phyloP scores from a whole-genome alignment of 2,888 invertebrate genomes.

The Agrotis clavis region DNA sequence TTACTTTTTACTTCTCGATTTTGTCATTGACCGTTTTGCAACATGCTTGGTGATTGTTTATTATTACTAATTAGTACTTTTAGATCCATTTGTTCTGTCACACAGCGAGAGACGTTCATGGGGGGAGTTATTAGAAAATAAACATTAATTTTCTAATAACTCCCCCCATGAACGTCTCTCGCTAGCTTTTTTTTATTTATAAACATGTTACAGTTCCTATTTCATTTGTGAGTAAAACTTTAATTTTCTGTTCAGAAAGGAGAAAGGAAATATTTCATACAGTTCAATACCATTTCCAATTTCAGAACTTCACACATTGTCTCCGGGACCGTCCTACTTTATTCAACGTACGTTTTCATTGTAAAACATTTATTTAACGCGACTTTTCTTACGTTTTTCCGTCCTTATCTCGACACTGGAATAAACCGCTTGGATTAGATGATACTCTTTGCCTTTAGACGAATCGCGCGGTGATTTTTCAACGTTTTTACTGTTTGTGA shows the following conservation, averaged over 20 bases:
- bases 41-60: no score
- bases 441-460: conserved; percentile 47
- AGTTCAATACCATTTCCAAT: not conserved
- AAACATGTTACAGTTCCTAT: no score
- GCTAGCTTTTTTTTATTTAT: no score
- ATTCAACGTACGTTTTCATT: conserved; percentile 29
- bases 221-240: not conserved
- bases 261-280: not conserved
- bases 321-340: not conserved
- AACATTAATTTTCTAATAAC: no score
- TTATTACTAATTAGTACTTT: no score
- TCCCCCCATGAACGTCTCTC: no score
- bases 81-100: no score
- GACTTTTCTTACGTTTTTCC: conserved; percentile 44
- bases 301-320: not conserved
- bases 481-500: conserved; percentile 23
- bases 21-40: no score
- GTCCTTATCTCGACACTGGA: conserved; percentile 46
- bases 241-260: not conserved
- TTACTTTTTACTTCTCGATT: no score
- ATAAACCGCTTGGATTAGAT: conserved; percentile 59
- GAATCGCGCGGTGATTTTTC: conserved; percentile 60
- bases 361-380: conserved; percentile 49
- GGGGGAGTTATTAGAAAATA: no score
- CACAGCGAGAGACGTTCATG: no score